Percentiles rank a stretch among this genome's conserved stretches.
Evolutionary conservation across 2,113 vertebrate genomes (phyloP).

Genomic region (Turnix velox): DNA sequence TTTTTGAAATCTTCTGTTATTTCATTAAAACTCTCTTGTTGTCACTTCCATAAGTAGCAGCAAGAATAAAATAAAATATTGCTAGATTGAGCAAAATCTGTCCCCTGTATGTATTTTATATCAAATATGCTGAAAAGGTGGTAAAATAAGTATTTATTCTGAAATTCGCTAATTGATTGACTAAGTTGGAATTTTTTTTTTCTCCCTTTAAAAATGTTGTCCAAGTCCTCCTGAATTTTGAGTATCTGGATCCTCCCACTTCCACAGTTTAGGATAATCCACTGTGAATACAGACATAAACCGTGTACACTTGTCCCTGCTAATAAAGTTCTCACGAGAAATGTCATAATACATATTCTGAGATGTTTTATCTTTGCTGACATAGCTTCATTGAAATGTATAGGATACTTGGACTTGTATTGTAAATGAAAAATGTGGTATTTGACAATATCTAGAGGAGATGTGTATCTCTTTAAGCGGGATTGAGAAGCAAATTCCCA

Average conservation of each 20-base stretch:
- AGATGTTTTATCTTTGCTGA: accelerated
- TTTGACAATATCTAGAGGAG: neutral
- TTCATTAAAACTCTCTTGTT: neutral
- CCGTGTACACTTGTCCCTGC: neutral
- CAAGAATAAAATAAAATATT: neutral
- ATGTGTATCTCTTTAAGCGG: accelerated
- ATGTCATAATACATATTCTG: accelerated
- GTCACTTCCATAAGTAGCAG: neutral
- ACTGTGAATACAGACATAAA: neutral
- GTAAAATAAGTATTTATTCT: neutral
- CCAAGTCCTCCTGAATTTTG: accelerated
- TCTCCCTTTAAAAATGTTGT: neutral
- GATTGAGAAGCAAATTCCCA: neutral
- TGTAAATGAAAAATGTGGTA: accelerated
- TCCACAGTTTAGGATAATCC: neutral
- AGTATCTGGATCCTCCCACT: accelerated
- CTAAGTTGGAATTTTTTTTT: neutral
- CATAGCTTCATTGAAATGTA: neutral
- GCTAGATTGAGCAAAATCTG: neutral
- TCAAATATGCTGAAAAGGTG: neutral
- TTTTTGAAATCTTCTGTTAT: neutral
- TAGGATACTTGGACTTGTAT: neutral
- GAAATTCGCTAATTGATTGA: accelerated
- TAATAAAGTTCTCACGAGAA: neutral
- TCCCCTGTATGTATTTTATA: neutral